phyloP scores from a whole-genome alignment of 1,140 invertebrate genomes.

The Microplitis mediator region DNA sequence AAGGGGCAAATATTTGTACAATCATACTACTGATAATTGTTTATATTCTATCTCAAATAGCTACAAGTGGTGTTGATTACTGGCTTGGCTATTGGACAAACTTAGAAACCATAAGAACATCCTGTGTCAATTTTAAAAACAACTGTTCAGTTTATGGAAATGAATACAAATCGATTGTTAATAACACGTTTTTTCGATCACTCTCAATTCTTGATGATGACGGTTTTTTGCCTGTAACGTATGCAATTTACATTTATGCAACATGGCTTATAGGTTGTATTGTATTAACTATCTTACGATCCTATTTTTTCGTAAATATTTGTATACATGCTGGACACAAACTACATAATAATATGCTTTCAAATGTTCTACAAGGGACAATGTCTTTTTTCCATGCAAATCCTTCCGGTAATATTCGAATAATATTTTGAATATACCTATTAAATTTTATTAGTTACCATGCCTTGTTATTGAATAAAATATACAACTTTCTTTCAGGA shows the following conservation, averaged over 20 bases:
- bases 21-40: too few relatives aligned
- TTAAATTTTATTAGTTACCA: too few relatives aligned
- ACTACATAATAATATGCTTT: conserved; percentile 86
- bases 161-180: conserved; percentile 21
- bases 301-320: conserved; percentile 76
- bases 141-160: conserved; percentile 14
- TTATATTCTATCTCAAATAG: too few relatives aligned
- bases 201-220: conserved; percentile 40
- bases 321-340: conserved; percentile 79
- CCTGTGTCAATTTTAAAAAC: conserved; percentile 15
- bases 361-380: conserved; percentile 72
- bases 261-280: conserved; percentile 51
- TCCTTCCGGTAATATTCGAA: conserved; percentile 67
- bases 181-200: conserved; percentile 22
- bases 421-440: too few relatives aligned
- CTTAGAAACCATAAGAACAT: conserved; percentile 53
- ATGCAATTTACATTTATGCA: conserved; percentile 58
- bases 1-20: too few relatives aligned
- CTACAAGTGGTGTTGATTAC: too few relatives aligned
- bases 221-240: conserved; percentile 36
- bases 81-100: conserved; percentile 77
- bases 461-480: too few relatives aligned
- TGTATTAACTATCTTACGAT: conserved; percentile 65
- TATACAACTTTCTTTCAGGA: conserved; percentile 27
- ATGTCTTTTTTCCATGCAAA: conserved; percentile 88